Percentiles rank a stretch among this genome's conserved stretches.
Conservation (phyloP, 1,140 invertebrate species). For the Thrips palmi region DNA sequence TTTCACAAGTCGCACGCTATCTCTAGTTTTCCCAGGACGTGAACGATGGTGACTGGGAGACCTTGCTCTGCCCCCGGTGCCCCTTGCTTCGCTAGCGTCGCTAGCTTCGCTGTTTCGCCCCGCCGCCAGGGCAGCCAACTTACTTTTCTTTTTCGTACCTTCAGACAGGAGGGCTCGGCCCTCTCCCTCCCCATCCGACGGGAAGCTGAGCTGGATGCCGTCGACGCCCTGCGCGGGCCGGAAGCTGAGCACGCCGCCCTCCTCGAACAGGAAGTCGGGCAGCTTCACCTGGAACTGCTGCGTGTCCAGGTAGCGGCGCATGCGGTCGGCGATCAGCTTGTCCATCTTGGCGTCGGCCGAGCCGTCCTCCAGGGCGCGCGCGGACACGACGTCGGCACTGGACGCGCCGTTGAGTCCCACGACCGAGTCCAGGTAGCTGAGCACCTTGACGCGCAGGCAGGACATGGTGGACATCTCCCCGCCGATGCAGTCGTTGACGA, state of each 20-base stretch:
- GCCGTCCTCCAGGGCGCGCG: neutral
- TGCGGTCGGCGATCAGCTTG: slow-evolving; percentile 49
- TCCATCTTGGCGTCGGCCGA: slow-evolving; percentile 36
- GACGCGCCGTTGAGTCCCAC: too few species aligned
- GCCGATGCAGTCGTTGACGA: slow-evolving; percentile 49
- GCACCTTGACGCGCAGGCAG: slow-evolving; percentile 52
- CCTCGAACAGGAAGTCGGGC: slow-evolving; percentile 28
- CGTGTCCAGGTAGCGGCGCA: slow-evolving; percentile 41
- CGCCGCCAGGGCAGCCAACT: too few species aligned
- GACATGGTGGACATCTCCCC: slow-evolving; percentile 34
- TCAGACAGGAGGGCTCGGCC: slow-evolving; percentile 9
- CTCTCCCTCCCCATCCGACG: slow-evolving; percentile 10
- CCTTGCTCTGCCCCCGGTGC: too few species aligned
- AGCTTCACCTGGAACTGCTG: slow-evolving; percentile 49
- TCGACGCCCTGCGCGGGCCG: slow-evolving; percentile 24
- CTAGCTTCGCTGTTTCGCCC: too few species aligned
- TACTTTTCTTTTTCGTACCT: slow-evolving; percentile 8
- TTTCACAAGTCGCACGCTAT: too few species aligned
- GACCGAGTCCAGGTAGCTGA: slow-evolving; percentile 41
- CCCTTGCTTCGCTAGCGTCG: too few species aligned
- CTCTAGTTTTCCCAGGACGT: too few species aligned
- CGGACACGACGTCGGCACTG: slow-evolving; percentile 22
- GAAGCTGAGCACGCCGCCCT: slow-evolving; percentile 25
- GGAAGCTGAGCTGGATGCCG: slow-evolving; percentile 42
- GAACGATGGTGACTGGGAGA: too few species aligned